Evolutionary conservation across 2,113 vertebrate genomes (phyloP), one percentile per base, ranked within the genome.

Genomic region (Ascaphus truei): DNA sequence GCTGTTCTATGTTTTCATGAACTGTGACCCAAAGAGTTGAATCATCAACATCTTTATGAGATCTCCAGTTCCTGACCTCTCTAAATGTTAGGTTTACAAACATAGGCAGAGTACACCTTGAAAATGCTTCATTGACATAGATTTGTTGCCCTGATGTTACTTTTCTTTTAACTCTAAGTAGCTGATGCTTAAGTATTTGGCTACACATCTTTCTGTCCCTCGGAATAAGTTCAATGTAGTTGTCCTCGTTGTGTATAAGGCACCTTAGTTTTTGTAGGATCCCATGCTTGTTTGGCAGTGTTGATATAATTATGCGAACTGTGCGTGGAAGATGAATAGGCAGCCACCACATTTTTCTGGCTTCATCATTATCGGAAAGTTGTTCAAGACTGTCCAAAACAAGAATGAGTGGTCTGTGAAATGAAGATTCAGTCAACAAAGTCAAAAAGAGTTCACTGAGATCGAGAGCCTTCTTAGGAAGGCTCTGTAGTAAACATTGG

Each of bases 81-180:
- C 92, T 87, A 81, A 96, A 98, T 72, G 98, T 98, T 74, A 99
- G 87, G 73, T 99, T 98, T 75, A 99, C 92, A 84, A 98, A 99
- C 97, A 99, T 98, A 2, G 97, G 97, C 77, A 99, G 83, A 0
- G 96, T 98, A 77, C 97, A 99, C 81, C 94, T 98, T 51, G 95
- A 94, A 60, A 99, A 87, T 0, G 96, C 97, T 33, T 96, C 94
- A 63, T 99, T 99, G 71, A 99, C 95, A 0, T 99, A 99, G 68
- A 99, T 99, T 80, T 99, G 97, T 77, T 99, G 97, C 41, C 97
- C 97, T 1, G 97, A 99, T 4, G 97, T 99, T 80, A 99, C 95
- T 81, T 99, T 99, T 63, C 97, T 88, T 75, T 96, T 98, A 71
- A 98, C 92, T 11, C 86, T 80, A 29, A 98, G 84, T 74, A 99